phyloP scores from a whole-genome alignment of 2,113 vertebrate species.

The Trogon melanurus region DNA sequence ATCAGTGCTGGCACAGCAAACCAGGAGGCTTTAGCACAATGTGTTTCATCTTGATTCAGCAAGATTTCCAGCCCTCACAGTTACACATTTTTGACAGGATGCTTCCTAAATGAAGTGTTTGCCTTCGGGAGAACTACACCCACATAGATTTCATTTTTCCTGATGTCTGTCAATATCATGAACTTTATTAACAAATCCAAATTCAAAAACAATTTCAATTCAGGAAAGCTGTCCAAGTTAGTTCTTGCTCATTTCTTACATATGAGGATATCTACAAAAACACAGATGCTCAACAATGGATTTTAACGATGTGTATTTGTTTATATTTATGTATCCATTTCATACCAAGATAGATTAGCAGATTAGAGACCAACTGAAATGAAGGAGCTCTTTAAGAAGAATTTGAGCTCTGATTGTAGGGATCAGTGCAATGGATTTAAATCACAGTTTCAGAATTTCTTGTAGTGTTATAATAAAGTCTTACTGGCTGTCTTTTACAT shows the following conservation, averaged over 20 bases:
- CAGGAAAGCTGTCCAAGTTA: conserved; percentile 62
- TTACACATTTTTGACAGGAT: not conserved
- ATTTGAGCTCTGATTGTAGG: conserved; percentile 16
- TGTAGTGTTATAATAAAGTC: not conserved
- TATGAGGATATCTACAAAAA: conserved; percentile 57
- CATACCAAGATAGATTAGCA: conserved; percentile 3
- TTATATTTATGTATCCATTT: conserved; percentile 29
- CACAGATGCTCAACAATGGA: conserved; percentile 48
- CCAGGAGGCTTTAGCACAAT: not conserved
- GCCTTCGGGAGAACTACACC: conserved; percentile 29
- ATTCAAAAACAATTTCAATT: conserved; percentile 58
- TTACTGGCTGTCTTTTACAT: not conserved
- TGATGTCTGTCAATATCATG: conserved; percentile 47
- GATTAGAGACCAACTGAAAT: conserved; percentile 18
- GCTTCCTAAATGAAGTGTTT: not conserved
- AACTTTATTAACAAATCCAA: conserved; percentile 71
- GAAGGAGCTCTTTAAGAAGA: not conserved
- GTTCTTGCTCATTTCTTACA: conserved; percentile 58
- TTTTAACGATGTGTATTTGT: conserved; percentile 18
- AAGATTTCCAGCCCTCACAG: conserved; percentile 13
- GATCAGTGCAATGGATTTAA: conserved; percentile 38
- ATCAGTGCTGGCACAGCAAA: not conserved
- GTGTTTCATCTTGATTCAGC: conserved; percentile 25
- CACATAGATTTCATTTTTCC: conserved; percentile 50
- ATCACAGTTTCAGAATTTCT: conserved; percentile 44